These are phyloP conservation scores for Manis pentadactyla DNA, from an alignment of 2,797 vertebrate species.

Conservation along the genomic window DNA sequence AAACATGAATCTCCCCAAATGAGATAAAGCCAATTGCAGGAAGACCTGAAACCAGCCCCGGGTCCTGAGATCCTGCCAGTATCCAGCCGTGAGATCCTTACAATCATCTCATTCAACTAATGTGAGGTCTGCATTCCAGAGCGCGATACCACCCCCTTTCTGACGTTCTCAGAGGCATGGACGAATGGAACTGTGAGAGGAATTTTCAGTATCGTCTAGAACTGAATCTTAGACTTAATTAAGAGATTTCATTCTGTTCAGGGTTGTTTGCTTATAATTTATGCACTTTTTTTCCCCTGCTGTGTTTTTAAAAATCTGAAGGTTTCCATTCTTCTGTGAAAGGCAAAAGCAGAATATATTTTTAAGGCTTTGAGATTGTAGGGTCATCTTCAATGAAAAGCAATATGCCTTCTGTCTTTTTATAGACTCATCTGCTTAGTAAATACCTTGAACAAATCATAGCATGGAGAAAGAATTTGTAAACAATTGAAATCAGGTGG, in stretches of 20 bases:
- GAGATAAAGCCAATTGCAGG: not conserved
- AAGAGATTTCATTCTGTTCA: not conserved
- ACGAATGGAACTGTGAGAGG: not conserved
- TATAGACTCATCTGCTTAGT: constrained; percentile 10
- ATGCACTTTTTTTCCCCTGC: not conserved
- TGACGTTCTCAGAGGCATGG: not conserved
- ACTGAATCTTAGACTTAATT: not conserved
- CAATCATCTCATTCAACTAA: no score
- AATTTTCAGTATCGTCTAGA: not conserved
- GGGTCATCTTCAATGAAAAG: constrained; percentile 69
- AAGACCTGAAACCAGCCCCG: not conserved
- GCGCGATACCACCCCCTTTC: accelerated
- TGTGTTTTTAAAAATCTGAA: not conserved
- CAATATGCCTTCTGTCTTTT: constrained; percentile 56
- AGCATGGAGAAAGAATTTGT: constrained; percentile 34
- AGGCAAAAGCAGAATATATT: constrained; percentile 41
- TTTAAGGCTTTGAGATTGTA: constrained; percentile 32
- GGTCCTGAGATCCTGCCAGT: not conserved
- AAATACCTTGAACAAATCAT: not conserved
- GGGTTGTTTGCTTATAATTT: not conserved
- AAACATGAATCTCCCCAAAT: not conserved
- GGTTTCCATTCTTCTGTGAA: constrained; percentile 45
- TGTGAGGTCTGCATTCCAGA: accelerated
- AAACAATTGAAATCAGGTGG: constrained; percentile 44
- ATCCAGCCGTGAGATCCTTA: not conserved